Conservation (phyloP, 1,140 invertebrate genomes). For the Eumaeus atala region DNA sequence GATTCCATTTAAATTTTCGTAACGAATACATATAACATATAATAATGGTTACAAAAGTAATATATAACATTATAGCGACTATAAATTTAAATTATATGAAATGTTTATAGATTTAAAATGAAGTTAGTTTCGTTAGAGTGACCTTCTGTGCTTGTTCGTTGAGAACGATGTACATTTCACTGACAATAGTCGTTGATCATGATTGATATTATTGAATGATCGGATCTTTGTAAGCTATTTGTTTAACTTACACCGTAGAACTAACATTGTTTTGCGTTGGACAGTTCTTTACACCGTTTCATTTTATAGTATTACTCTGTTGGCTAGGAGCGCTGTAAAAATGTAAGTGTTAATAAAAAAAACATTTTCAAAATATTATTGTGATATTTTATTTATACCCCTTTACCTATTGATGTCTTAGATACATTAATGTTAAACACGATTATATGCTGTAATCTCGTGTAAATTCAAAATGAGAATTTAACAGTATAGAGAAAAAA, state of each 20-base stretch:
- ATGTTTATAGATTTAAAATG: conserved; percentile 72
- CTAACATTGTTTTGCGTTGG: conserved; percentile 72
- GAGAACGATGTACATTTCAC: conserved; percentile 56
- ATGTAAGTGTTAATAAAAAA: conserved; percentile 75
- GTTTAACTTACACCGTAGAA: conserved; percentile 68
- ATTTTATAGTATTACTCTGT: conserved; percentile 73
- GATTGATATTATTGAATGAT: conserved; percentile 55
- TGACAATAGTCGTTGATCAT: conserved; percentile 63
- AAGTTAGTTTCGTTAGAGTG: conserved; percentile 68
- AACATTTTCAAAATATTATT: conserved; percentile 74
- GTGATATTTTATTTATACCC: conserved; percentile 52
- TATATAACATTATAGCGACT: conserved; percentile 73
- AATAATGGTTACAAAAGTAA: conserved; percentile 72
- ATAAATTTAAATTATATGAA: conserved; percentile 74
- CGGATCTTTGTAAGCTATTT: conserved; percentile 63
- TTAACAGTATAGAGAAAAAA: too few relatives aligned
- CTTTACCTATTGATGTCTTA: neutral
- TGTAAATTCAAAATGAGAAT: too few relatives aligned
- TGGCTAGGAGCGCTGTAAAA: conserved; percentile 73
- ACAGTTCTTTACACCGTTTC: conserved; percentile 70
- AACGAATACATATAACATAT: conserved; percentile 73
- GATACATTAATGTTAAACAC: too few relatives aligned
- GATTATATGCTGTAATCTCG: too few relatives aligned
- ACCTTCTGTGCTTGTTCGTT: conserved; percentile 64
- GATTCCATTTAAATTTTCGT: conserved; percentile 59